Percentiles rank a stretch among this genome's conserved stretches.
Conservation (phyloP, 2,797 vertebrate species). For the Schizothorax lantsangensis region DNA sequence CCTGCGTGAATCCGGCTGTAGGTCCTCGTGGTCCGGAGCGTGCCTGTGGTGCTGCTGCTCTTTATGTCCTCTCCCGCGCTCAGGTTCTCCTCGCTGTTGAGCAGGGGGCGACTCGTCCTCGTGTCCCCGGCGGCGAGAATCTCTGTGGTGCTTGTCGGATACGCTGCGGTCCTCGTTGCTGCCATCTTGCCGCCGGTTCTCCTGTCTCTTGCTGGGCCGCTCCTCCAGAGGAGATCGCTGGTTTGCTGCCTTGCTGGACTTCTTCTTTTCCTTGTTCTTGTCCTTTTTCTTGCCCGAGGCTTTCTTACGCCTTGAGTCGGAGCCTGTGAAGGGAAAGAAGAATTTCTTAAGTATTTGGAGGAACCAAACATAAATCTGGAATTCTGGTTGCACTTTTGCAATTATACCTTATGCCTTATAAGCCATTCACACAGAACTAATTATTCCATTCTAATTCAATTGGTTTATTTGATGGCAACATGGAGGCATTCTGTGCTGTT, state of each 20-base stretch:
- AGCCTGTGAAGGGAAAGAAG: constrained; percentile 69
- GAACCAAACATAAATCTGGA: background rate
- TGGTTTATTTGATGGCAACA: no score
- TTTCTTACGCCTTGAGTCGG: constrained; percentile 79
- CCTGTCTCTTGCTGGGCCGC: constrained; percentile 64
- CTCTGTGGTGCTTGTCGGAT: constrained; percentile 37
- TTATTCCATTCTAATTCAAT: background rate
- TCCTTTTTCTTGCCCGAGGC: constrained; percentile 68
- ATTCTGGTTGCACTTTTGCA: background rate
- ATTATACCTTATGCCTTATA: background rate
- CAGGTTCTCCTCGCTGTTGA: constrained; percentile 30
- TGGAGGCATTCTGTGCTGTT: no score
- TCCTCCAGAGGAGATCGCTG: constrained; percentile 68
- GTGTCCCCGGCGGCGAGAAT: constrained; percentile 8
- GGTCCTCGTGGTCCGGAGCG: constrained; percentile 65
- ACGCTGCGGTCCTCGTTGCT: constrained; percentile 65
- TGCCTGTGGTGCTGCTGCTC: constrained; percentile 61
- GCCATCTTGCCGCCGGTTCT: constrained; percentile 68
- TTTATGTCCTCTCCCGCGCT: constrained; percentile 59
- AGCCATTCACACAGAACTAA: background rate
- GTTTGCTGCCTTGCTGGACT: constrained; percentile 64
- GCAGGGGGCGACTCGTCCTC: constrained; percentile 25
- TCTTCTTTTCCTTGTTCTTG: constrained; percentile 75
- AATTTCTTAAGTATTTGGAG: background rate
- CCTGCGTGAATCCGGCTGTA: constrained; percentile 68